These are phyloP conservation scores for Pandemis heparana DNA, from an alignment of 2,888 invertebrate species.

Conservation along the genomic window DNA sequence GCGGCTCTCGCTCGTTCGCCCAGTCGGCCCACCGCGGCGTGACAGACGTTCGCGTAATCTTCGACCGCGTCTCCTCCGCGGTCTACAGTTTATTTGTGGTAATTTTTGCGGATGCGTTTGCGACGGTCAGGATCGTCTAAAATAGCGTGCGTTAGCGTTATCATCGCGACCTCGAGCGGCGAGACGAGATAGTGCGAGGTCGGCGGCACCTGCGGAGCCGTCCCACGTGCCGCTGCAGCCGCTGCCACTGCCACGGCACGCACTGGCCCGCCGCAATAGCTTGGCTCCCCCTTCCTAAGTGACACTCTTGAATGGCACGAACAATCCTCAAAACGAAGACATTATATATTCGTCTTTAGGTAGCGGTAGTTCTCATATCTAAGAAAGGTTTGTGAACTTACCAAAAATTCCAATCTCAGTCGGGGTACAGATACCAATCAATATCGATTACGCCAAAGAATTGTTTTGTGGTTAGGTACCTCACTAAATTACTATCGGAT, in stretches of 20 bases:
- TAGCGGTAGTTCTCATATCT: no score
- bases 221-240: constrained; percentile 67
- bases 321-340: background rate
- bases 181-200: constrained; percentile 83
- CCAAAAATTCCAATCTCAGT: background rate
- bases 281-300: background rate
- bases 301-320: background rate
- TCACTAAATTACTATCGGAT: background rate
- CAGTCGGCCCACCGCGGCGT: constrained; percentile 53
- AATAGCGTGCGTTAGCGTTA: constrained; percentile 84
- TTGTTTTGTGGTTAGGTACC: background rate
- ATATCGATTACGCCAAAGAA: background rate
- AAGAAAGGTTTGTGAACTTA: background rate
- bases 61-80: constrained; percentile 54
- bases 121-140: constrained; percentile 73
- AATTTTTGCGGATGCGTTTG: constrained; percentile 71
- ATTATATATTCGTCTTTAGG: background rate
- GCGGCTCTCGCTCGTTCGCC: constrained; percentile 48
- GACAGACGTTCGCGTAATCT: constrained; percentile 56
- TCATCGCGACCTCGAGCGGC: constrained; percentile 81
- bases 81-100: constrained; percentile 69
- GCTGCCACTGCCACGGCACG: constrained; percentile 1
- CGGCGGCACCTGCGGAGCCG: constrained; percentile 78
- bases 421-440: background rate
- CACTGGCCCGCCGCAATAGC: background rate